Conservation (phyloP, 2,888 invertebrate species). For the Phalangium opilio region DNA sequence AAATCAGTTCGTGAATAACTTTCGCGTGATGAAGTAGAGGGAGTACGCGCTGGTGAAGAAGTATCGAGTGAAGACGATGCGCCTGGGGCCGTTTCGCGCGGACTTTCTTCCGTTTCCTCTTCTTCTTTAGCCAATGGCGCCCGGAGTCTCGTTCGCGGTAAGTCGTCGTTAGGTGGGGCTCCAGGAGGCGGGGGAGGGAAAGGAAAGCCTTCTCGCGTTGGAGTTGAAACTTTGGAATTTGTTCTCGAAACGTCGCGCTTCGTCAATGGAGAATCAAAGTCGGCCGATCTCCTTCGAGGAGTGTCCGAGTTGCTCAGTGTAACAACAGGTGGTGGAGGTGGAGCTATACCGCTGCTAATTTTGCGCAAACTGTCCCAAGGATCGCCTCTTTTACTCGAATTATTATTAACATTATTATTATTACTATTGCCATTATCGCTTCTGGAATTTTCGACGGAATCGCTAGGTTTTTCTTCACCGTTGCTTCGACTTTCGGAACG, state of each 20-base stretch:
- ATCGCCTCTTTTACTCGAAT: not conserved
- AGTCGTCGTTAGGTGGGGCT: constrained; percentile 10
- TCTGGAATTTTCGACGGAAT: not conserved
- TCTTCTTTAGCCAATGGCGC: not conserved
- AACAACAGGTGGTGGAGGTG: not conserved
- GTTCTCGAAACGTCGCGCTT: not conserved
- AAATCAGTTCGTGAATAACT: constrained; percentile 43
- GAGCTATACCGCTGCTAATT: not conserved
- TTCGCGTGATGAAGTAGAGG: constrained; percentile 68
- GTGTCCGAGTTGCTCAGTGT: not conserved
- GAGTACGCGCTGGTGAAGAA: constrained; percentile 62
- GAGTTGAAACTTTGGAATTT: constrained; percentile 10
- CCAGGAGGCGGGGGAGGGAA: constrained; percentile 9
- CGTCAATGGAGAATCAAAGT: too few species aligned
- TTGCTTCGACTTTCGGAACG: not conserved
- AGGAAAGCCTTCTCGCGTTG: constrained; percentile 12
- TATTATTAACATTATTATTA: too few species aligned
- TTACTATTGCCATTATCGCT: not conserved
- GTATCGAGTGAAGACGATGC: constrained; percentile 59
- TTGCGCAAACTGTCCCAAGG: not conserved
- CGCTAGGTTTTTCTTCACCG: too few species aligned
- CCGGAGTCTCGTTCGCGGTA: too few species aligned
- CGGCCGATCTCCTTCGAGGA: constrained; percentile 10
- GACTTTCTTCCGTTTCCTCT: not conserved
- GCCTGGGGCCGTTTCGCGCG: not conserved